Percentiles rank a stretch among this genome's conserved stretches.
phyloP scores from a whole-genome alignment of 2,888 invertebrate species.

The Oscheius sp. region DNA sequence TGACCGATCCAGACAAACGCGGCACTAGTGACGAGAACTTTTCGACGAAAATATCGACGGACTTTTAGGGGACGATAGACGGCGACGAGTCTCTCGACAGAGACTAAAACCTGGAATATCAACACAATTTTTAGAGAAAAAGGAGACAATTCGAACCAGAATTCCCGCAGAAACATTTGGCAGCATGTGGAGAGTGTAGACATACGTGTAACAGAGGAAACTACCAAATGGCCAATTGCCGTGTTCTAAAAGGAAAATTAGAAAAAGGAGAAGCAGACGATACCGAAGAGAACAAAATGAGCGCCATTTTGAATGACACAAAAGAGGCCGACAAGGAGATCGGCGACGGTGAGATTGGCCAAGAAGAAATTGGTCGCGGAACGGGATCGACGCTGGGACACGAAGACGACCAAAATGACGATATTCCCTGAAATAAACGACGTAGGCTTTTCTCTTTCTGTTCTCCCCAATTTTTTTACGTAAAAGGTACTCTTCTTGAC shows the following conservation, averaged over 20 bases:
- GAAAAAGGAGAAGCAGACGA: too few relatives aligned
- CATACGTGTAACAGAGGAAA: slow-evolving; percentile 90
- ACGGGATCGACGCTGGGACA: slow-evolving; percentile 84
- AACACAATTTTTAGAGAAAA: background rate
- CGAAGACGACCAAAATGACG: slow-evolving; percentile 87
- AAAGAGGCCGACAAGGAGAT: slow-evolving; percentile 89
- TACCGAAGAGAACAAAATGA: slow-evolving; percentile 67
- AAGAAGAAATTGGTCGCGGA: slow-evolving; percentile 92
- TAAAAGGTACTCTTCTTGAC: too few relatives aligned
- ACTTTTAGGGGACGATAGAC: slow-evolving; percentile 69
- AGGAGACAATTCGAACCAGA: slow-evolving; percentile 79
- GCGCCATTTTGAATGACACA: slow-evolving; percentile 90
- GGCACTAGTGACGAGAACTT: slow-evolving; percentile 60
- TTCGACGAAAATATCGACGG: slow-evolving; percentile 59
- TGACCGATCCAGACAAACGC: slow-evolving; percentile 63
- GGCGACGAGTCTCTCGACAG: slow-evolving; percentile 69
- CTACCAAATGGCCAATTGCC: slow-evolving; percentile 75
- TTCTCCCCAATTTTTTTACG: too few relatives aligned
- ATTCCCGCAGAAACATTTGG: slow-evolving; percentile 89
- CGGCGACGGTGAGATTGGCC: slow-evolving; percentile 87
- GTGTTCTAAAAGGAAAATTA: slow-evolving; percentile 44
- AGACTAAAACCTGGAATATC: slow-evolving; percentile 64
- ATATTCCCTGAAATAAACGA: slow-evolving; percentile 82
- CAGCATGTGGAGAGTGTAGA: slow-evolving; percentile 88
- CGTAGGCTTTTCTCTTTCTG: background rate